Base-by-base conservation (phyloP, 1,140 invertebrate genomes). In the Papilio machaon region DNA sequence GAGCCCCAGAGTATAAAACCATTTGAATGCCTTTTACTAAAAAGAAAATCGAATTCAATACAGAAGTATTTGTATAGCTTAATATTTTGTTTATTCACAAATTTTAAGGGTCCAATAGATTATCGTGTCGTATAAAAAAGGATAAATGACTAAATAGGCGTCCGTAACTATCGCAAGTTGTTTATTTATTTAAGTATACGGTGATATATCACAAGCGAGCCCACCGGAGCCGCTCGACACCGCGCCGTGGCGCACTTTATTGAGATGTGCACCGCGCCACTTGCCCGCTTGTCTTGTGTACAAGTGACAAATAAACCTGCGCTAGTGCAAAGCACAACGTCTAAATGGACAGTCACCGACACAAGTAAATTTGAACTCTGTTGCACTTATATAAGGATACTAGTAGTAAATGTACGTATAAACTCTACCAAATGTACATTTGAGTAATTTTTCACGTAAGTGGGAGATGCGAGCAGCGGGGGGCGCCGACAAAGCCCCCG, bases 401-500 rank as follows among this genome's bases (percentile, higher is more conserved):
- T 81, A 54, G 38, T 30, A 17, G 43, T 9, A 60, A 76, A 19
- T 49, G 11, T n/a, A 80, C 73, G 79, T 47, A 30, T 15, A 35
- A 8, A 6, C 23, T 64, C 54, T 64, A 52, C 43, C 74, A 47
- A 52, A 74, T 79, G 80, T 85, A 79, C 82, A 81, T 88, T 85
- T 81, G 82, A 86, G 85, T 86, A 90, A 91, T 93, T 93, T 94
- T 93, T 92, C 91, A 92, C 85, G 85, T 92, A 90, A 91, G 86
- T 91, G 86, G 83, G 82, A 84, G 87, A 85, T 75, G 38, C 58
- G 60, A 90, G 80, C 91, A 86, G 86, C 91, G 85, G 91, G 92
- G 89, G 88, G 85, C 90, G 85, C 92, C 92, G 91, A 91, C 92
- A 93, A 92, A 92, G 91, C 84, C 88, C 88, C 88, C 89, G 80